Conservation (phyloP, 2,113 vertebrate genomes). For the Myrmecobius fasciatus region DNA sequence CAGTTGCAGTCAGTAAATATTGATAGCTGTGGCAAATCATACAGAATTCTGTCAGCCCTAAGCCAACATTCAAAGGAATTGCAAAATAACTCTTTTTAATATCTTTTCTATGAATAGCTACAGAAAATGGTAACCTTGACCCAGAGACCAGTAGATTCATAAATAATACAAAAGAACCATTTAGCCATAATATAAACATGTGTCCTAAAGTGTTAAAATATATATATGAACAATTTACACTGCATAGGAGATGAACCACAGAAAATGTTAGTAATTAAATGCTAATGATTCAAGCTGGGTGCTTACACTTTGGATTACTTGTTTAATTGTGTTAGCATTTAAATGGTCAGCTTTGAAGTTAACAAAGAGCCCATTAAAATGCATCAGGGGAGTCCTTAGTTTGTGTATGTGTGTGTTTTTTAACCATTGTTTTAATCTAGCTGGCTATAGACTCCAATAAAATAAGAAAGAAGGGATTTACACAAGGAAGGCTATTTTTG, state of each 20-base stretch:
- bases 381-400: constrained; percentile 74
- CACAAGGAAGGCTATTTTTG: constrained; percentile 74
- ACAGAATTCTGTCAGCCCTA: constrained; percentile 12
- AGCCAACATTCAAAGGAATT: background rate
- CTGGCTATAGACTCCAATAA: constrained; percentile 74
- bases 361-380: constrained; percentile 82
- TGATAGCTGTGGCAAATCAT: constrained; percentile 27
- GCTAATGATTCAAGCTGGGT: constrained; percentile 77
- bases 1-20: constrained; percentile 32
- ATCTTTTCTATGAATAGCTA: background rate
- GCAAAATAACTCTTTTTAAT: background rate
- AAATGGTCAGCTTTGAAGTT: constrained; percentile 84
- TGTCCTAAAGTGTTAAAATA: constrained; percentile 34
- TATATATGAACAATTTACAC: constrained; percentile 44
- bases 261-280: constrained; percentile 79
- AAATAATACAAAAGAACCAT: constrained; percentile 32
- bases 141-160: background rate
- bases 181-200: constrained; percentile 21
- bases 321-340: constrained; percentile 80
- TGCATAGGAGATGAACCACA: constrained; percentile 74
- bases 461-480: constrained; percentile 80
- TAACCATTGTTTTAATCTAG: constrained; percentile 79
- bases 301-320: constrained; percentile 80
- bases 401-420: constrained; percentile 66
- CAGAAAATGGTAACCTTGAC: constrained; percentile 46